Base-by-base conservation (phyloP, 1,140 invertebrate species). In the Dinoponera quadriceps region DNA sequence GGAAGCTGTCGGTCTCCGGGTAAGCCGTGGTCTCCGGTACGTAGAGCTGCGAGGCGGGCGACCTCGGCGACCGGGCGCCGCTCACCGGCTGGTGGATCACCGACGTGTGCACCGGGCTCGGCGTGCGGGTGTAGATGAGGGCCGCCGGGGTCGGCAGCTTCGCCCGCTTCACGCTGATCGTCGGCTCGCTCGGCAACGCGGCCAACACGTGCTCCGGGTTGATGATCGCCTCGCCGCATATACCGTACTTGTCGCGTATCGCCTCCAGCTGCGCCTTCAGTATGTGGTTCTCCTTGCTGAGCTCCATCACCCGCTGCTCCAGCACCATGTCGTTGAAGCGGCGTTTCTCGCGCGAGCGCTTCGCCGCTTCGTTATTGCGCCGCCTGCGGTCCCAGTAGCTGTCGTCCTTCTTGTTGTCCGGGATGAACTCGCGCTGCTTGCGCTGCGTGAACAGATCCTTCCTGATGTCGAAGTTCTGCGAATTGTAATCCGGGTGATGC, bases 261-360 rank as follows among this genome's bases (percentile, higher is more conserved):
- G 98, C 98, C 78, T 97, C 96, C 14, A 99, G 94, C 90, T 99
- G 98, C 0, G 98, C 97, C 93, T 98, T 97, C 0, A 99, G 95
- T 16, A 98, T 96, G 90, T 98, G 97, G 91, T 99, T 99, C 92
- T 99, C 98, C 92, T 98, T 98, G 86, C 98, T 98, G 5, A 99
- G 94, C 92, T 99, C 98, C 68, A 98, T 96, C 18, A 99, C 98
- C 48, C 98, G 95, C 87, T 98, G 98, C 92, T 99, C 98, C 13
- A 99, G 94, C 0, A 99, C 98, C 97, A 99, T 98, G 93, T 99
- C 99, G 92, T 99, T 99, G 94, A 99, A 97, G 14, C 99, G 96
- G 20, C 99, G 95, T 94, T 99, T 99, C 93, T 99, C 98, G 0
- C 99, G 95, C 2, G 98, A 99, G 5, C 98, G 94, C 91, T 99